Base-by-base conservation (phyloP, 2,113 vertebrate species). In the Budorcas taxicolor region DNA sequence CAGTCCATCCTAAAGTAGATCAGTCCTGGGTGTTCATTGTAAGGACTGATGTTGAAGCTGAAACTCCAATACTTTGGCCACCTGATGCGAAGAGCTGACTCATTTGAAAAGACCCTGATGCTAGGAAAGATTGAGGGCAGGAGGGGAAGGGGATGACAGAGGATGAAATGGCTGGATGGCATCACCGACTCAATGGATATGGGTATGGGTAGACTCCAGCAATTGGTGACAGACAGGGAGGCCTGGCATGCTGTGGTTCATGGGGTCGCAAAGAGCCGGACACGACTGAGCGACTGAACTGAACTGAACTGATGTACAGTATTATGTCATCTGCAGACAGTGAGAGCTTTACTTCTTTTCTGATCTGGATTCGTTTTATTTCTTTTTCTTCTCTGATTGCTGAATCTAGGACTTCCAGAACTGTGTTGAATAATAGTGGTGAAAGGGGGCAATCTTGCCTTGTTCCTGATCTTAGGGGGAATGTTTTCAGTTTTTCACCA, bases 121-220 rank as follows among this genome's bases (percentile, higher is more conserved):
- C 62, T 64, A 4, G 62, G 62, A 64, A 33, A 17, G 7, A 33
- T 8, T 33, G 0, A 17, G 31, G 31, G 62, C 31, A 33, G 62
- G 31, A 16, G 7, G 62, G 8, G 62, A 64, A 33, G 60, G 31
- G 6, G 14, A 64, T 0, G 60, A 64, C 3, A 33, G 60, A 64
- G 60, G 31, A 33, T 33, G 31, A 64, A 7, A 64, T 64, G 14
- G 1, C 7, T 64, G 60, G 60, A 64, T 64, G 31, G 6, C 7
- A 33, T 64, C 31, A 64, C 31, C 0, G 60, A 33, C 14, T 64
- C 60, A 7, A 64, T 33, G 13, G 58, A 31, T 13, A 15, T 15
- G 60, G 7, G 15, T 64, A 4, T 64, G 60, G 31, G 60, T 64
- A 2, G 15, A 64, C 60, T 33, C 15, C 0, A 0, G 60, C 1